Conservation (phyloP, 2,888 invertebrate genomes). For the Sialis fuliginosa region DNA sequence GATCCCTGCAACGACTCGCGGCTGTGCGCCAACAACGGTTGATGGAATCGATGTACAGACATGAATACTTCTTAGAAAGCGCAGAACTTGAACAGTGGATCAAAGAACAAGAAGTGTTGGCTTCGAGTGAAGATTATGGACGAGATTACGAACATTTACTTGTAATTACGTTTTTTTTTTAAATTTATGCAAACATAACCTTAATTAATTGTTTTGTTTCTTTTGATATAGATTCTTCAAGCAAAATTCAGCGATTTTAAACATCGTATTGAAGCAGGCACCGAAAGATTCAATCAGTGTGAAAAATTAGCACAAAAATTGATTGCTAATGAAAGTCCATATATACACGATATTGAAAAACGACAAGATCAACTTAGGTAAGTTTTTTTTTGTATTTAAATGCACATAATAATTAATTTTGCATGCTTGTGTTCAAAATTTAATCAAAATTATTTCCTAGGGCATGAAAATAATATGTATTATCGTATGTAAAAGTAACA, state of each 20-base stretch:
- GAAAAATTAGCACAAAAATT: constrained; percentile 80
- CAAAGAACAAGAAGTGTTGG: constrained; percentile 72
- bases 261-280: constrained; percentile 75
- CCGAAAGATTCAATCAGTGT: constrained; percentile 79
- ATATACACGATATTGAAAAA: constrained; percentile 68
- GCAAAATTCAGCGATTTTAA: constrained; percentile 88
- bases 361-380: constrained; percentile 77
- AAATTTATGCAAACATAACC: not conserved
- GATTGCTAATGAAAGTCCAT: constrained; percentile 68
- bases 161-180: constrained; percentile 24
- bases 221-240: constrained; percentile 45
- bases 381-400: constrained; percentile 10
- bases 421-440: no score
- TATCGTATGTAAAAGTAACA: no score
- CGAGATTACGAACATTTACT: constrained; percentile 83
- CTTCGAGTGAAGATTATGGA: constrained; percentile 84
- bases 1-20: constrained; percentile 63
- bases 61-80: constrained; percentile 81
- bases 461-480: no score
- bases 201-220: constrained; percentile 3
- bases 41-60: constrained; percentile 76
- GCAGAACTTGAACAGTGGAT: constrained; percentile 87
- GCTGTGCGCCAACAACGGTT: constrained; percentile 64
- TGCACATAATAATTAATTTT: no score
- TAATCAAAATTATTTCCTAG: no score